A percentile compares a stretch with the other conserved stretches of the same genome.
phyloP scores from a whole-genome alignment of 2,888 invertebrate species.

The Campoletis raptor region DNA sequence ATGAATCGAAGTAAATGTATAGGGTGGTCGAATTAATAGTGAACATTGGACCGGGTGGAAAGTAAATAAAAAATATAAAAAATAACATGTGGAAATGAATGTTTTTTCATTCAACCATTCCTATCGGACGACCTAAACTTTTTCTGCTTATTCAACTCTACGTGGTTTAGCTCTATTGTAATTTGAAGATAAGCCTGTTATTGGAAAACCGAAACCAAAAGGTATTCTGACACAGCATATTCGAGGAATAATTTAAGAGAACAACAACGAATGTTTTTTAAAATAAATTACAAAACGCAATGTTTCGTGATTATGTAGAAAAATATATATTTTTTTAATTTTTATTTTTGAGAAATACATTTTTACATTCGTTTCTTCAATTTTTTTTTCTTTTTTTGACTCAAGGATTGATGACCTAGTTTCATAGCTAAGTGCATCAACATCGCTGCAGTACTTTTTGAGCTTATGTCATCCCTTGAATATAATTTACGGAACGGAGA shows the following conservation, averaged over 20 bases:
- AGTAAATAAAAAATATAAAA: slow-evolving; percentile 19
- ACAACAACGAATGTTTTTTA: background rate
- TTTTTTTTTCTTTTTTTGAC: background rate
- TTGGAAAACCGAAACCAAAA: background rate
- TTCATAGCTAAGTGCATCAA: background rate
- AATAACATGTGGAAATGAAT: slow-evolving; percentile 11
- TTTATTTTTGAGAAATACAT: background rate
- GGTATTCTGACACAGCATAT: background rate
- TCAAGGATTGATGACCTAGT: background rate
- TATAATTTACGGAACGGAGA: slow-evolving; percentile 18
- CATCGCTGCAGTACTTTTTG: background rate
- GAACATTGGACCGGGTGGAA: slow-evolving; percentile 26
- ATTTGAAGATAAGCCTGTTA: background rate
- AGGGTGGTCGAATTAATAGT: background rate
- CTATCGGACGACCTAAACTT: background rate
- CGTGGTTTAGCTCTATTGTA: background rate
- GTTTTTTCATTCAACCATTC: slow-evolving; percentile 11
- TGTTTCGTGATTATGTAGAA: background rate
- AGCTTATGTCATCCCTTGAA: background rate
- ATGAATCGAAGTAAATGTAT: slow-evolving; percentile 17
- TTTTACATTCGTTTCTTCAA: background rate
- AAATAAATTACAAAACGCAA: background rate
- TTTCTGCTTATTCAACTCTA: background rate
- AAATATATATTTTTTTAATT: background rate
- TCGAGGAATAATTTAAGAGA: background rate